These are phyloP conservation scores for Poeciliopsis turrubarensis DNA, from an alignment of 2,113 vertebrate species.

Conservation along the genomic window DNA sequence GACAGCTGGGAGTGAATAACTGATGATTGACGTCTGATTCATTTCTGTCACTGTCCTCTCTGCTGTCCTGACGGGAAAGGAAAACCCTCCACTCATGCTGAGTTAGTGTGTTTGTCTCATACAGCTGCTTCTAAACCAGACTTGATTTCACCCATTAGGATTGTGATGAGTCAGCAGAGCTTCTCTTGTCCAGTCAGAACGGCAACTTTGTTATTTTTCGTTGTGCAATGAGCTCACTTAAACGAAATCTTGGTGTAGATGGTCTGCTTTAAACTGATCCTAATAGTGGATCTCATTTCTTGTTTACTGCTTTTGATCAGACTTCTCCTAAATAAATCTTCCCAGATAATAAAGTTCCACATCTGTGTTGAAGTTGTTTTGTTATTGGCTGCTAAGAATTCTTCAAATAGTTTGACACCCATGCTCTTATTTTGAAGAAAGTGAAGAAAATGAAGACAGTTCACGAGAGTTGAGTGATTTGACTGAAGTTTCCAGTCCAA, in stretches of 20 bases:
- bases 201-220: not conserved
- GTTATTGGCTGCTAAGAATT: too few species aligned
- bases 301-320: too few species aligned
- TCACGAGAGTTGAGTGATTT: too few species aligned
- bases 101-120: not conserved
- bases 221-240: not conserved
- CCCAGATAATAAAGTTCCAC: too few species aligned
- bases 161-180: slow-evolving; percentile 1
- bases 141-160: slow-evolving; percentile 10
- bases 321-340: too few species aligned
- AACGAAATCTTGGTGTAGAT: not conserved
- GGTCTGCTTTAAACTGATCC: not conserved
- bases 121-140: not conserved
- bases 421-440: too few species aligned
- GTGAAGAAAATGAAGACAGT: too few species aligned
- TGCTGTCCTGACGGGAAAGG: not conserved
- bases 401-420: too few species aligned
- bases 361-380: too few species aligned
- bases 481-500: not conserved
- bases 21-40: slow-evolving; percentile 24
- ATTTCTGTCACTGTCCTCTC: not conserved
- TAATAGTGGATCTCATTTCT: too few species aligned
- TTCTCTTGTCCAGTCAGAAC: not conserved
- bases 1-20: slow-evolving; percentile 22
- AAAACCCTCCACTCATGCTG: not conserved